Base-by-base conservation (phyloP, 2,888 invertebrate species). In the Plusia festucae region DNA sequence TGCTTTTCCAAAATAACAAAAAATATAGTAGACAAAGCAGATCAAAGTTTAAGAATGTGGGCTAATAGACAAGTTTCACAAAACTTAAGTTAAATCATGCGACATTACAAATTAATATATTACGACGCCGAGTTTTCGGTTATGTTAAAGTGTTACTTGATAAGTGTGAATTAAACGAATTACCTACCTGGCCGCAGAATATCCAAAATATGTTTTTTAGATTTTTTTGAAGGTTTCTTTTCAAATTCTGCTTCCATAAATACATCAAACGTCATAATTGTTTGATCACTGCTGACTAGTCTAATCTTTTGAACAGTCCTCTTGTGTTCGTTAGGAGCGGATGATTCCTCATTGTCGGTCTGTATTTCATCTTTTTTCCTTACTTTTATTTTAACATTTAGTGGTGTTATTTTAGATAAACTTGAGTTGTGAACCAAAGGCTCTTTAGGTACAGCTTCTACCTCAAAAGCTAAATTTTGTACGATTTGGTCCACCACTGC, bases 181-280 rank as follows among this genome's bases (percentile, higher is more conserved):
- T 71, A 74, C 70, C 79, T 71, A 74, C 70, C 79, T 65, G 70
- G 71, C 55, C 24, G 75, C 15, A 73, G 20, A 24, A 24, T 60
- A 57, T 69, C 57, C 34, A 76, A 69, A 55, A 78, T 53, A 15
- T 61, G 66, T 68, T 83, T 88, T n/a, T 84, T 84, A 5, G 78
- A 65, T 73, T 88, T 91, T 60, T 73, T 84, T 2, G 59, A n/a
- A 13, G 79, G 58, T 68, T 85, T 86, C 59, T 85, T 83, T n/a
- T 72, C 78, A 44, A 78, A 72, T 68, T 89, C 86, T 20, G 85
- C 76, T 75, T 92, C 91, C 88, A 92, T 86, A 6, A 88, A 76
- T 32, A 94, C 82, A 75, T 92, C 87, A 65, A 94, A 94, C 1
- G 91, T 91, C 85, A 93, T 87, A 24, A 94, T 91, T 20, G 93